A percentile compares a stretch with the other conserved stretches of the same genome.
Conservation (phyloP, 2,888 invertebrate genomes). For the Caenorhabditis sp. region DNA sequence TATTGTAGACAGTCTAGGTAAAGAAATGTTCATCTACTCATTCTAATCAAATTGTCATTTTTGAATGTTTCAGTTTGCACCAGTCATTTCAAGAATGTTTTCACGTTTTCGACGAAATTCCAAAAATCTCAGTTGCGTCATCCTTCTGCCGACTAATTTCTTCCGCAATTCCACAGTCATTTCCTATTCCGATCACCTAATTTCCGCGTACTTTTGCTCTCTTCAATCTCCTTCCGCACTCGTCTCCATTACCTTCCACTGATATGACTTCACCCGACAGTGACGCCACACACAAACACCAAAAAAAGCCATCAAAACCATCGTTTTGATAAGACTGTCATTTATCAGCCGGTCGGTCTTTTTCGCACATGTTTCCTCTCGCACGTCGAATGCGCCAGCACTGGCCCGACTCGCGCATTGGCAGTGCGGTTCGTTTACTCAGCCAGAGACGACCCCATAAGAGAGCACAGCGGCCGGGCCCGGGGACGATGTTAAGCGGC, state of each 20-base stretch:
- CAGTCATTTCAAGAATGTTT: too few relatives aligned
- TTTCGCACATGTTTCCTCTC: neutral
- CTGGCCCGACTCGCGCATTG: conserved; percentile 7
- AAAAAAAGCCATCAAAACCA: conserved; percentile 4
- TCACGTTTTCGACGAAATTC: neutral
- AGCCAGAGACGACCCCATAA: conserved; percentile 16
- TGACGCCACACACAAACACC: conserved; percentile 13
- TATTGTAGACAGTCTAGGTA: too few relatives aligned
- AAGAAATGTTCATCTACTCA: too few relatives aligned
- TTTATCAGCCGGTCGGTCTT: too few relatives aligned
- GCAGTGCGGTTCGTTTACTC: conserved; percentile 35
- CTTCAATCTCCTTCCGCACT: neutral
- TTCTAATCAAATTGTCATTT: too few relatives aligned
- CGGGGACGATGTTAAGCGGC: conserved; percentile 43
- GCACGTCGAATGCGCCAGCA: neutral
- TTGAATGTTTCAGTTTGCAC: too few relatives aligned
- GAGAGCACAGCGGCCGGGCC: conserved; percentile 3
- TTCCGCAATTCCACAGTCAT: neutral
- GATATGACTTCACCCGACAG: neutral
- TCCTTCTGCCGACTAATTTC: too few relatives aligned
- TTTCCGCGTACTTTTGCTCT: conserved; percentile 34
- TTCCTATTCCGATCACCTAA: neutral
- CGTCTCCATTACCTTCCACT: neutral
- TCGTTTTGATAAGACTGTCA: neutral
- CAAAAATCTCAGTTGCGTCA: too few relatives aligned